Evolutionary conservation across 2,797 vertebrate species (phyloP).

Genomic region (Parotocinclus haroldoi): DNA sequence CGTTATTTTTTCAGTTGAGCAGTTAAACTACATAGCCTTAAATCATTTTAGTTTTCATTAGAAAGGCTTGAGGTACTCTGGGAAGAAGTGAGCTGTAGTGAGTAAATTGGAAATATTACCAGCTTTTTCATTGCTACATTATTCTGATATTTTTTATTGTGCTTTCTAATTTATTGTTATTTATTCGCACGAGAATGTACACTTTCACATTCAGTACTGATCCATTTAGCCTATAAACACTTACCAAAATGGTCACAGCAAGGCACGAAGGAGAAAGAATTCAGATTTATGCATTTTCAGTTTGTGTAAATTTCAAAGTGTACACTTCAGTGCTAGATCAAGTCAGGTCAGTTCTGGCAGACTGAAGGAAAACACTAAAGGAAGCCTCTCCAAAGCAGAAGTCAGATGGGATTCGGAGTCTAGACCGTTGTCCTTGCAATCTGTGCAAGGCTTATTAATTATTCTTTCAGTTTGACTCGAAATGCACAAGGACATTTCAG

Average conservation of each 20-base stretch:
- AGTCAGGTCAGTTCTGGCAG: conserved; percentile 32
- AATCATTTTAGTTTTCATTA: conserved; percentile 30
- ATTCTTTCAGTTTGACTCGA: conserved; percentile 37
- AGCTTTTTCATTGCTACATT: conserved; percentile 32
- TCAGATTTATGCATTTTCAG: background rate
- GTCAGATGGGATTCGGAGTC: conserved; percentile 25
- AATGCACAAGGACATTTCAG: conserved; percentile 28
- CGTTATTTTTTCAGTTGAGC: conserved; percentile 31
- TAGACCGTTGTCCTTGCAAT: conserved; percentile 32
- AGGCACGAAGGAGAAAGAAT: too few species aligned
- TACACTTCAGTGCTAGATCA: conserved; percentile 4
- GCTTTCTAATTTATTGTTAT: conserved; percentile 56
- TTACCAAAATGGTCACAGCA: conserved; percentile 2
- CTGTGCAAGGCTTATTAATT: conserved; percentile 40
- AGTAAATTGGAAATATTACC: conserved; percentile 31
- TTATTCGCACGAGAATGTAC: conserved; percentile 46
- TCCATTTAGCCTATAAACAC: background rate
- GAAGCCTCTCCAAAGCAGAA: conserved; percentile 16
- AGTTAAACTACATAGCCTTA: conserved; percentile 42
- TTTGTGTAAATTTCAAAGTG: conserved; percentile 5
- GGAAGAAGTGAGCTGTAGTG: conserved; percentile 9
- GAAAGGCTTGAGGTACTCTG: conserved; percentile 31
- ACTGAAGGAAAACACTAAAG: background rate
- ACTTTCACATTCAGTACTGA: conserved; percentile 44
- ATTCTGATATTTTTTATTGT: conserved; percentile 52